Evolutionary conservation across 2,113 vertebrate genomes (phyloP).

Genomic region (Dascyllus trimaculatus): DNA sequence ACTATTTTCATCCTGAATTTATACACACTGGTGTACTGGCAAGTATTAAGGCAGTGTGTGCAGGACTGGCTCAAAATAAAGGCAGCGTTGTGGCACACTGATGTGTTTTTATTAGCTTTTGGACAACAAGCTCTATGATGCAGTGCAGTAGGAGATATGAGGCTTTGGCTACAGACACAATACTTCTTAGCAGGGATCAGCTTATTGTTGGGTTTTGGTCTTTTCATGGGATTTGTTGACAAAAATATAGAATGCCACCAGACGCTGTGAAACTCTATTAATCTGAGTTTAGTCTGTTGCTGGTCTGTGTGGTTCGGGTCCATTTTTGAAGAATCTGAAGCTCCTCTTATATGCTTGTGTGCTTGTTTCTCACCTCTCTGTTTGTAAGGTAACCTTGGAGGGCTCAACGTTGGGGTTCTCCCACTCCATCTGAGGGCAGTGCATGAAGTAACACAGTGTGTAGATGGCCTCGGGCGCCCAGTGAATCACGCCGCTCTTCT

Average conservation of each 20-base stretch:
- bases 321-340: background rate
- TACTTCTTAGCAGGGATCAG: no score
- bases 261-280: no score
- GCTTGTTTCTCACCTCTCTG: slow-evolving; percentile 88
- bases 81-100: no score
- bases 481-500: slow-evolving; percentile 88
- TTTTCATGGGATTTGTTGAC: background rate
- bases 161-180: no score
- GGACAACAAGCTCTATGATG: no score
- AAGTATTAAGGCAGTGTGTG: no score
- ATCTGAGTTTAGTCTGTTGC: no score
- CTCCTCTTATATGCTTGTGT: background rate
- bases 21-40: background rate
- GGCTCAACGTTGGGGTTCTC: slow-evolving; percentile 98
- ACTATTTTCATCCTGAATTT: background rate
- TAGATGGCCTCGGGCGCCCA: slow-evolving; percentile 97
- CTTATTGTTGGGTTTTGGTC: no score
- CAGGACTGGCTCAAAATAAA: no score
- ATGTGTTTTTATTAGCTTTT: no score
- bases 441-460: slow-evolving; percentile 99
- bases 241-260: background rate
- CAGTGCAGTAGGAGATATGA: no score
- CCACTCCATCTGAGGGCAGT: slow-evolving; percentile 98
- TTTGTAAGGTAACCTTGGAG: slow-evolving; percentile 94
- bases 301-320: background rate